Conservation (phyloP, 2,797 vertebrate genomes). For the Lacerta viridis region DNA sequence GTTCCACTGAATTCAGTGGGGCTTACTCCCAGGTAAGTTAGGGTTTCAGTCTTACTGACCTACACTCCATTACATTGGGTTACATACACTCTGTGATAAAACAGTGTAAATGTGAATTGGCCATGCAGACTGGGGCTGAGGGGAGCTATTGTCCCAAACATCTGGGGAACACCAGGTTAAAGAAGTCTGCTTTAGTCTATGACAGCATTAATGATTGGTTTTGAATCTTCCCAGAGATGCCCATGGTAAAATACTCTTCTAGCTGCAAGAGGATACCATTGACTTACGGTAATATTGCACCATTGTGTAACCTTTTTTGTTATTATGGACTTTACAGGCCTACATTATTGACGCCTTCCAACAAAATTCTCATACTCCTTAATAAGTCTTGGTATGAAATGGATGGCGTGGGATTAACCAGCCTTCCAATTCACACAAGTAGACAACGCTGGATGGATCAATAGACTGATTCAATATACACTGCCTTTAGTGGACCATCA, state of each 20-base stretch:
- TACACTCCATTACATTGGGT: background rate
- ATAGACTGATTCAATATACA: background rate
- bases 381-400: background rate
- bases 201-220: background rate
- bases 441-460: background rate
- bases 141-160: background rate
- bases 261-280: background rate
- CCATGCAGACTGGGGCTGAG: background rate
- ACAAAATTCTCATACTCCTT: background rate
- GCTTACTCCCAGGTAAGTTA: too few relatives aligned
- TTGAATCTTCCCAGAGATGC: background rate
- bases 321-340: background rate
- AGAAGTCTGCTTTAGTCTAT: too few relatives aligned
- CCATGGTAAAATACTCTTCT: background rate
- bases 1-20: too few relatives aligned
- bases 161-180: background rate
- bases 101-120: background rate
- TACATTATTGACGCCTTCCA: background rate
- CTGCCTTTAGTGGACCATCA: background rate
- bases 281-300: background rate
- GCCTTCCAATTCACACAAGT: background rate
- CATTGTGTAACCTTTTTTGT: background rate
- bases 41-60: background rate
- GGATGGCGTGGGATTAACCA: background rate
- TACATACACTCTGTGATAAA: background rate